Evolutionary conservation across 2,113 vertebrate genomes (phyloP), one percentile per base, ranked within the genome.

Genomic region (Phrynosoma blainvillii): DNA sequence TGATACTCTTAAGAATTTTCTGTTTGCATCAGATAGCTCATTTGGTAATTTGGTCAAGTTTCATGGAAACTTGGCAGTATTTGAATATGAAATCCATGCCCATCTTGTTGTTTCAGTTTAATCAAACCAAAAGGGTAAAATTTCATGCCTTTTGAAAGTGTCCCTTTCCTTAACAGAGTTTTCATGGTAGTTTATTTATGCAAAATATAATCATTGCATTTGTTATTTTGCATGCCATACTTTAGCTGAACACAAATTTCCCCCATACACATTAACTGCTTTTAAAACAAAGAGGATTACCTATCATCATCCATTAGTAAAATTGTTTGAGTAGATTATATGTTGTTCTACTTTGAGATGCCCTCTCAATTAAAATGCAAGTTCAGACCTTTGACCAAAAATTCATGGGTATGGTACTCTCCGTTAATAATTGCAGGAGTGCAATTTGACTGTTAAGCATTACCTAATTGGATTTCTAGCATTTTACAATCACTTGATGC

Each of bases 211-310:
- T 70, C 42, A 73, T 12, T 62, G 1, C 79, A 79, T 92, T 91
- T 91, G 84, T 94, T 90, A 89, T 90, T 94, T 89, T 91, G 36
- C 70, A 85, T 52, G 90, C 75, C 21, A 1, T 77, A 92, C 59
- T 92, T 88, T 91, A 27, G 70, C 65, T 90, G 90, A 52, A 90
- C 79, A 89, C 32, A 86, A 85, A 30, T 25, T 40, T 52, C 20
- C 42, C 7, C 27, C 25, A 42, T 54, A 40, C 30, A 47, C 91
- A 92, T 86, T 86, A 65, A 75, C 27, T 90, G 84, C 84, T 93
- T 92, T 92, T 93, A 92, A 93, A 73, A 77, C 79, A 93, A 93
- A 93, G 88, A 89, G 83, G 90, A 93, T 93, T 93, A 90, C 54
- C 88, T 36, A 36, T 36, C 56, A 88, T 89, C 88, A 40, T 76